Conservation (phyloP, 2,113 vertebrate genomes). For the Sinocyclocheilus grahami region DNA sequence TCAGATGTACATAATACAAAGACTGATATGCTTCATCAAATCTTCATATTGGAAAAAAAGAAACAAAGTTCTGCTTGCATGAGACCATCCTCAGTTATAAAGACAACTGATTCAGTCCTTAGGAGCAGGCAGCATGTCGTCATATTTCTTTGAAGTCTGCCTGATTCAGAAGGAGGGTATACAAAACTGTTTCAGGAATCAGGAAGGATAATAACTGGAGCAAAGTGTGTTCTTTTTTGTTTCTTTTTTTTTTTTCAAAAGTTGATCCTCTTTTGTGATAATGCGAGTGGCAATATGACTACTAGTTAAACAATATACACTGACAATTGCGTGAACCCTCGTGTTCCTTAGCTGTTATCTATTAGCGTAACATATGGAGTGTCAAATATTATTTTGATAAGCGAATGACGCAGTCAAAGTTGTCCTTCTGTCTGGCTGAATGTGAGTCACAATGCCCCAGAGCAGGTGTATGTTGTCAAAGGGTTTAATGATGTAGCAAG, state of each 20-base stretch:
- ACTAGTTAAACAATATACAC: not conserved
- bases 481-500: conserved; percentile 6
- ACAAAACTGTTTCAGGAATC: not conserved
- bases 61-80: not conserved
- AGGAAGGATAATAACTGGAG: not conserved
- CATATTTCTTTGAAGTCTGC: not conserved
- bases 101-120: not conserved
- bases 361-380: conserved; percentile 10
- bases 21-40: not conserved
- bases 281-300: not conserved
- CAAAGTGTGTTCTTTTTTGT: not conserved
- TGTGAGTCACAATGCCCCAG: conserved; percentile 14
- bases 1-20: not conserved
- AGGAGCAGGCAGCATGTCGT: not conserved
- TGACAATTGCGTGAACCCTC: too few relatives aligned
- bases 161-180: not conserved
- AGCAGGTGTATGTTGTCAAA: conserved; percentile 17
- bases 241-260: not conserved
- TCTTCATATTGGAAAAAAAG: not conserved
- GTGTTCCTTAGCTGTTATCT: not conserved
- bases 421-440: not conserved
- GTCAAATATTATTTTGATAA: conserved; percentile 16
- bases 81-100: not conserved
- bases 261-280: not conserved
- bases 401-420: not conserved